These are phyloP conservation scores for Procavia capensis DNA, from an alignment of 2,113 vertebrate species.

Conservation along the genomic window DNA sequence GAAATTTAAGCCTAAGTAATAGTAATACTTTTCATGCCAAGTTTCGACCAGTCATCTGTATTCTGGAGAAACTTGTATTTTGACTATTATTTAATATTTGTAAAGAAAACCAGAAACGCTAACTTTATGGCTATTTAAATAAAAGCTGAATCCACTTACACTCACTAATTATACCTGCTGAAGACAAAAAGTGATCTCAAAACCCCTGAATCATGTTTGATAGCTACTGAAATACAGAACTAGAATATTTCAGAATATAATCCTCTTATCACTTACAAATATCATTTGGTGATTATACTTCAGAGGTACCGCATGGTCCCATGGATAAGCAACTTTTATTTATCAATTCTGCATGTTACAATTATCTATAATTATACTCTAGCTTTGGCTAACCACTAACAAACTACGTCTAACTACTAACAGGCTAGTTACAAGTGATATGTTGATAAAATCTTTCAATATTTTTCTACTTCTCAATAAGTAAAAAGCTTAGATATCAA, in stretches of 20 bases:
- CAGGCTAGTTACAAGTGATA: background rate
- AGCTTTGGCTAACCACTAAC: background rate
- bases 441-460: slow-evolving; percentile 32
- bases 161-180: slow-evolving; percentile 37
- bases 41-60: slow-evolving; percentile 43
- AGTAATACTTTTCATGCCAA: slow-evolving; percentile 49
- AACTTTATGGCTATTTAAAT: slow-evolving; percentile 42
- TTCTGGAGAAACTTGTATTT: background rate
- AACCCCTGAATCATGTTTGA: slow-evolving; percentile 1
- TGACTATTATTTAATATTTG: slow-evolving; percentile 45
- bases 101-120: slow-evolving; percentile 57
- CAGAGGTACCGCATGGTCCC: slow-evolving; percentile 32
- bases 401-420: slow-evolving; percentile 48
- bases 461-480: slow-evolving; percentile 29
- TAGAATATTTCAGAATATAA: slow-evolving; percentile 60
- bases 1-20: slow-evolving; percentile 46
- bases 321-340: slow-evolving; percentile 52
- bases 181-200: slow-evolving; percentile 40
- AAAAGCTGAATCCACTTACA: slow-evolving; percentile 40
- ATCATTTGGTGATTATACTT: slow-evolving; percentile 56
- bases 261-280: slow-evolving; percentile 56
- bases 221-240: slow-evolving; percentile 54
- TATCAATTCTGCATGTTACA: slow-evolving; percentile 48
- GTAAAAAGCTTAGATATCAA: background rate
- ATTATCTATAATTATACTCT: slow-evolving; percentile 56